Base-by-base conservation (phyloP, 2,113 vertebrate species). In the Puntigrus tetrazona region DNA sequence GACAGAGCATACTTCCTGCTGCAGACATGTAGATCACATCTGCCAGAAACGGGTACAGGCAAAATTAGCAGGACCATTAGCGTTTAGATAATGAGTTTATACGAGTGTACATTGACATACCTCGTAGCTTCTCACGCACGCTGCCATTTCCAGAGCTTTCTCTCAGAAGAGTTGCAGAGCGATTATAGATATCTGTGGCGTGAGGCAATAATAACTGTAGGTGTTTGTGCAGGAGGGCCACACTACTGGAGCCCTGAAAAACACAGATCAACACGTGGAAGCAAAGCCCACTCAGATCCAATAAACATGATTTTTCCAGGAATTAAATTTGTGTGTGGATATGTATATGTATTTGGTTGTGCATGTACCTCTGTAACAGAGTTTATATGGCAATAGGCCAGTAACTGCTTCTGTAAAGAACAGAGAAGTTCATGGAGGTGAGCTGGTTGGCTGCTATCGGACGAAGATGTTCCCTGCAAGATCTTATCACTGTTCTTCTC, bases 401-500 rank as follows among this genome's bases (percentile, higher is more conserved):
- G 88, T 36, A 99, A 92, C 20, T 99, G 98, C 83, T 99, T 99
- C 93, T 99, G 98, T 43, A 99, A 90, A 0, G 98, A 99, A 89
- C 97, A 99, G 8, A 99, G 94, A 11, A 99, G 94, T 70, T 99
- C 97, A 84, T 99, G 98, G 31, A 99, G 96, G 91, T 99, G 98
- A 88, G 98, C 98, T 0, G 98, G 98, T 20, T 99, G 97, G 88
- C 96, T 97, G 93, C 97, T 99, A 92, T 98, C 97, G 0, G 97
- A 97, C 0, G 97, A 95, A 0, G 98, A 99, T 5, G 94, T 94
- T 82, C 96, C 96, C 79, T 96, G 94, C 59, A 97, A 94, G 87
- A 97, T 94, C 87, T 99, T 99, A 89, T 99, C 98, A 80, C 98
- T 99, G 92, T 99, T 99, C 90, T 99, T 99, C 92, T 99, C 98